Conservation (phyloP, 2,888 invertebrate species). For the Ennomos quercinarius region DNA sequence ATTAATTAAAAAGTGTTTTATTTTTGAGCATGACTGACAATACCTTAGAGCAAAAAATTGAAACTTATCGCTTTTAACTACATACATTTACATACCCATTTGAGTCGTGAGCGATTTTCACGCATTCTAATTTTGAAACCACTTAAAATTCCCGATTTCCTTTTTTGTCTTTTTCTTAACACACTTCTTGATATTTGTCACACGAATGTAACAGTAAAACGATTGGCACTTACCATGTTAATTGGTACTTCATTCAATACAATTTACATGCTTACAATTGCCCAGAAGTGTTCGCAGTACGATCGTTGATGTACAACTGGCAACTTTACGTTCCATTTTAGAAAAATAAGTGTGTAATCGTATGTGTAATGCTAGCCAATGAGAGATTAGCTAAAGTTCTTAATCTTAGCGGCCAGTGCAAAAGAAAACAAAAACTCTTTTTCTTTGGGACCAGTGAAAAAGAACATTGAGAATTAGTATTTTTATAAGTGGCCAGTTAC, state of each 20-base stretch:
- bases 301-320: conserved; percentile 57
- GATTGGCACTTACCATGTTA: conserved; percentile 73
- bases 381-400: not conserved
- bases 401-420: conserved; percentile 11
- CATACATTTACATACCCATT: not conserved
- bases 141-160: conserved; percentile 41
- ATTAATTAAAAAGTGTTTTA: no score
- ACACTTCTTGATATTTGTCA: conserved; percentile 36
- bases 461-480: conserved; percentile 9
- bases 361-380: conserved; percentile 8
- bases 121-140: conserved; percentile 20
- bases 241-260: conserved; percentile 72
- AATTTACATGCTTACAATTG: conserved; percentile 52
- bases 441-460: conserved; percentile 3
- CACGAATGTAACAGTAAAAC: conserved; percentile 68
- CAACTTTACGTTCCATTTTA: conserved; percentile 49
- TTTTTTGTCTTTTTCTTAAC: conserved; percentile 57
- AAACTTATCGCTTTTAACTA: no score
- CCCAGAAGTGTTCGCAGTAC: conserved; percentile 59
- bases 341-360: conserved; percentile 16
- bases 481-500: conserved; percentile 24
- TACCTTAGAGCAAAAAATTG: no score
- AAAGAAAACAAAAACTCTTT: not conserved
- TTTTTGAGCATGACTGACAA: no score
- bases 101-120: conserved; percentile 27